phyloP scores from a whole-genome alignment of 2,888 invertebrate species.

The Drosophila hawaiiensis region DNA sequence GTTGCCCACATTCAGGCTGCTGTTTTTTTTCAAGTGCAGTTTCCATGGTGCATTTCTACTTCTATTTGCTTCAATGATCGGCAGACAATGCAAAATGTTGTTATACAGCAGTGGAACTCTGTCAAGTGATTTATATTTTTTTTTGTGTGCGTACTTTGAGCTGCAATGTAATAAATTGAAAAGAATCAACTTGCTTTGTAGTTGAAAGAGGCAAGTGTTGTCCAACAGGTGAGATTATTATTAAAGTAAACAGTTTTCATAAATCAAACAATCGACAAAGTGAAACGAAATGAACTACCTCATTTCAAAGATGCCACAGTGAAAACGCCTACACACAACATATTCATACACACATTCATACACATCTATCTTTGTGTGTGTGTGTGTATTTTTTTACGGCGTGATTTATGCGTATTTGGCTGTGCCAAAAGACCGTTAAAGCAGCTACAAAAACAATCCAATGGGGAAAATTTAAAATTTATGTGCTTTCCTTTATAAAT shows the following conservation, averaged over 20 bases:
- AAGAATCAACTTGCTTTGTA: neutral
- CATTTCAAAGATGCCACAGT: slow-evolving; percentile 13
- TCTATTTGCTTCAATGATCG: neutral
- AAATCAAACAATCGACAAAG: slow-evolving; percentile 5
- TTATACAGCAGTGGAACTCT: neutral
- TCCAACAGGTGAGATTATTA: slow-evolving; percentile 17
- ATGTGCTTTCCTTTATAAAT: slow-evolving; percentile 68
- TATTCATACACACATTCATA: neutral
- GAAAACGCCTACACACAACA: neutral
- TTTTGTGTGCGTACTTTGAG: neutral
- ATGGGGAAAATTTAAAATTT: slow-evolving; percentile 71
- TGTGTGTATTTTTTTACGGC: slow-evolving; percentile 13
- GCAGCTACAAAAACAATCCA: slow-evolving; percentile 59
- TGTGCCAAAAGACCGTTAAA: slow-evolving; percentile 69
- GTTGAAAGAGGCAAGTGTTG: neutral
- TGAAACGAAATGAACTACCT: slow-evolving; percentile 30
- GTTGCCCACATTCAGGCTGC: neutral
- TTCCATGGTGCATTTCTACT: too few relatives aligned
- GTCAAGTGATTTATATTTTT: neutral
- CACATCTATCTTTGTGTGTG: neutral
- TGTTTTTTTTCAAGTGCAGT: neutral
- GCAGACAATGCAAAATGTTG: slow-evolving; percentile 6
- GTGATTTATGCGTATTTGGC: slow-evolving; percentile 74
- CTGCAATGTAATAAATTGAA: neutral
- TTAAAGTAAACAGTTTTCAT: slow-evolving; percentile 1